Conservation (phyloP, 2,113 vertebrate genomes). For the Archocentrus centrarchus region DNA sequence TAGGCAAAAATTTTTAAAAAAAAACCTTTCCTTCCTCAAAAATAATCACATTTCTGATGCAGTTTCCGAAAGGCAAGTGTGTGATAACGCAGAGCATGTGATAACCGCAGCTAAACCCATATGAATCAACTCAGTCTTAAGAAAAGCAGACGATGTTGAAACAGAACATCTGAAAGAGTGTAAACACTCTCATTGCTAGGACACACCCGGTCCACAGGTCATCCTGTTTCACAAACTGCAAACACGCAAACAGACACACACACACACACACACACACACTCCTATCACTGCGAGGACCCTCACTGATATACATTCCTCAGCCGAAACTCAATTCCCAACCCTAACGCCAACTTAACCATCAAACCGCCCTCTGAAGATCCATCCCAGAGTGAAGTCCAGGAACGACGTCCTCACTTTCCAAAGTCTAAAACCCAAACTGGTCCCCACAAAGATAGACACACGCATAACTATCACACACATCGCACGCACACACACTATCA, state of each 20-base stretch:
- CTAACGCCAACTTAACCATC: neutral
- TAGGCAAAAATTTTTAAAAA: neutral
- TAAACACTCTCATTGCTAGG: conserved; percentile 26
- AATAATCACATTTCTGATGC: neutral
- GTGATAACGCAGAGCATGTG: neutral
- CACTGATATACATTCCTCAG: neutral
- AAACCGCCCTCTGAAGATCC: neutral
- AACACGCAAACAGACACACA: neutral
- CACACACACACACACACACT: neutral
- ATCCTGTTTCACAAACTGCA: conserved; percentile 50
- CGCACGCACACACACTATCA: conserved; percentile 27
- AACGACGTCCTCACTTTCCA: neutral
- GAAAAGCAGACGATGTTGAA: conserved; percentile 42
- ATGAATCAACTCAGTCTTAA: conserved; percentile 24
- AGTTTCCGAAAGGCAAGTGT: neutral
- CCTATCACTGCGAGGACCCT: neutral
- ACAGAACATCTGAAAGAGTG: conserved; percentile 31
- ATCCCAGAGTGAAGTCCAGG: neutral
- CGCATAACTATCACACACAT: neutral
- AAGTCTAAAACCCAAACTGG: neutral
- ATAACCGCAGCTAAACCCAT: neutral
- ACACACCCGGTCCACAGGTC: conserved; percentile 62
- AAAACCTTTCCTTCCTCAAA: conserved; percentile 9
- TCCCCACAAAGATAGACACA: conserved; percentile 7
- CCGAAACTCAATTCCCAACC: neutral